Conservation (phyloP, 1,140 invertebrate species). For the Gerris buenoi region DNA sequence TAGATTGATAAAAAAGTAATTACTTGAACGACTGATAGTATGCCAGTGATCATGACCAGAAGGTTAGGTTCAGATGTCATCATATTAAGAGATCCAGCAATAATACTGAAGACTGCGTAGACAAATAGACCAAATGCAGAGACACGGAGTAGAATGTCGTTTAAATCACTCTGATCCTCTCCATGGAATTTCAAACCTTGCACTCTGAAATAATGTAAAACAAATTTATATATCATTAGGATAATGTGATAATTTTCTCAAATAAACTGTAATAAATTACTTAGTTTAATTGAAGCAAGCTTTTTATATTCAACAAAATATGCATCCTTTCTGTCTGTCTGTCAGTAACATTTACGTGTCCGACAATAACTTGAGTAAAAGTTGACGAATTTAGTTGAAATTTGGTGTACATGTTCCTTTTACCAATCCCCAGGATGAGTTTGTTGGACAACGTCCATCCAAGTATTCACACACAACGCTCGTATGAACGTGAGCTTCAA, state of each 20-base stretch:
- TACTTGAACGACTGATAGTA: constrained; percentile 69
- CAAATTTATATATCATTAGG: too few species aligned
- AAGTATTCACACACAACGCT: too few species aligned
- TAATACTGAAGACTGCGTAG: constrained; percentile 83
- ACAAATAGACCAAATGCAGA: constrained; percentile 83
- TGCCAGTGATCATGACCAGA: constrained; percentile 74
- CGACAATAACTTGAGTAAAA: too few species aligned
- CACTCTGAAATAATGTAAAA: constrained; percentile 46
- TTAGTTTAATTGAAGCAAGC: not conserved
- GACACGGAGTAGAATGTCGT: constrained; percentile 76
- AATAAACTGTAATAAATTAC: not conserved
- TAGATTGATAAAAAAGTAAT: too few species aligned
- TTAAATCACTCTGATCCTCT: constrained; percentile 72
- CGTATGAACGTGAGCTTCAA: too few species aligned
- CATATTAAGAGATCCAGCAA: constrained; percentile 68
- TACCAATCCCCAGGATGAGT: too few species aligned
- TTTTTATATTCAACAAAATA: too few species aligned
- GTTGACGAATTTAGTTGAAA: too few species aligned
- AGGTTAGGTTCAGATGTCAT: constrained; percentile 73
- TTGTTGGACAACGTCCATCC: too few species aligned
- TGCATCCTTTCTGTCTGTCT: too few species aligned
- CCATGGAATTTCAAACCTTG: constrained; percentile 74
- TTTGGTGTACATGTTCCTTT: too few species aligned
- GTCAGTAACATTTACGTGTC: too few species aligned
- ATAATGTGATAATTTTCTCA: not conserved